Evolutionary conservation across 2,113 vertebrate species (phyloP).

Genomic region (Pristiophorus japonicus): DNA sequence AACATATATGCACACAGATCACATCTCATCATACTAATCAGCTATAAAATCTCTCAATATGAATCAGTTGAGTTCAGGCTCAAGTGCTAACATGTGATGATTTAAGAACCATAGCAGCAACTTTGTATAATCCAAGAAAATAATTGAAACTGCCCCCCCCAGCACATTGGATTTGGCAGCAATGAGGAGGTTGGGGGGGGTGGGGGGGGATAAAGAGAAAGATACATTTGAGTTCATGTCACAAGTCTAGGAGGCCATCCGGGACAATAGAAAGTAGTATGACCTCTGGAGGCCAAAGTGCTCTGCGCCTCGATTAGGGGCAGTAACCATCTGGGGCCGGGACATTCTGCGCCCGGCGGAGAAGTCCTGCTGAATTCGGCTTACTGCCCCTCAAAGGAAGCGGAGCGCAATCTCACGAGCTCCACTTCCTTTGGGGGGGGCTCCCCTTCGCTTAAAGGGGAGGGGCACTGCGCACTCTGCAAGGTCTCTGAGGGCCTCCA

Average conservation of each 20-base stretch:
- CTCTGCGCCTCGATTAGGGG: too few relatives aligned
- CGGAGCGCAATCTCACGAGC: too few relatives aligned
- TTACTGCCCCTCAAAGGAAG: too few relatives aligned
- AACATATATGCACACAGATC: conserved; percentile 25
- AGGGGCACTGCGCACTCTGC: too few relatives aligned
- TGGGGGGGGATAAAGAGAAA: not conserved
- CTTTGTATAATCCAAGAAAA: not conserved
- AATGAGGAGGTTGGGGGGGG: not conserved
- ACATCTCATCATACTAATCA: not conserved
- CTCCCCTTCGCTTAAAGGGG: too few relatives aligned
- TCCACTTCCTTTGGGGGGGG: too few relatives aligned
- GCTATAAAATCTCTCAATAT: not conserved
- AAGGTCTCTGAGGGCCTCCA: too few relatives aligned
- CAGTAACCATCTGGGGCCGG: too few relatives aligned
- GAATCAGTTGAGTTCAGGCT: not conserved
- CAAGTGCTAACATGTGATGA: not conserved
- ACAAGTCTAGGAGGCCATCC: not conserved
- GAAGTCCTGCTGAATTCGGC: too few relatives aligned
- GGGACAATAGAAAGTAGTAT: not conserved
- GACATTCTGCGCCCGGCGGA: too few relatives aligned
- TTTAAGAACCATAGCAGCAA: not conserved
- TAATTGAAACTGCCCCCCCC: not conserved
- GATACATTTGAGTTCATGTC: not conserved
- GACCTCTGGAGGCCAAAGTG: too few relatives aligned
- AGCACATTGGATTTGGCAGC: not conserved